Evolutionary conservation across 2,113 vertebrate species (phyloP).

Genomic region (Phycodurus eques): DNA sequence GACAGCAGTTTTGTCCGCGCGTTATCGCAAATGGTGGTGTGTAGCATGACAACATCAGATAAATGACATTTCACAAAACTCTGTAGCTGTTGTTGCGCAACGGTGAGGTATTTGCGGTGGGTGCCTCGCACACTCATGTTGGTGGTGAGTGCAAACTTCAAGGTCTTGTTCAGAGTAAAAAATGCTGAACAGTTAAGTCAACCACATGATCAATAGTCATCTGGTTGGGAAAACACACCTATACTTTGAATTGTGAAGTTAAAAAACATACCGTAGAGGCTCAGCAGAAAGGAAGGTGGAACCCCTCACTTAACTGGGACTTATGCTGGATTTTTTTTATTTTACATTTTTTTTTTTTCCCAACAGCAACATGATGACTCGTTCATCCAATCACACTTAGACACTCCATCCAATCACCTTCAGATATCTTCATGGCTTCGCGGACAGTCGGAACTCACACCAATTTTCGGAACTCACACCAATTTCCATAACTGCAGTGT

Average conservation of each 20-base stretch:
- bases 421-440: background rate
- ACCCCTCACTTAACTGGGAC: background rate
- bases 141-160: slow-evolving; percentile 29
- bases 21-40: background rate
- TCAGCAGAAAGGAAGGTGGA: background rate
- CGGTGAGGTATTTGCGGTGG: slow-evolving; percentile 29
- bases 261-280: background rate
- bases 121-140: slow-evolving; percentile 36
- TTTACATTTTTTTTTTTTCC: background rate
- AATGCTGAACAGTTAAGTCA: slow-evolving; percentile 37
- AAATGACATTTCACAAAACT: slow-evolving; percentile 38
- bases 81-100: slow-evolving; percentile 31
- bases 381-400: background rate
- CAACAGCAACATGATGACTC: slow-evolving; percentile 6
- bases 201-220: slow-evolving; percentile 3
- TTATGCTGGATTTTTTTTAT: background rate
- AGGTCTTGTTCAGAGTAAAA: slow-evolving; percentile 59
- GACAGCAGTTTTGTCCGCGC: background rate
- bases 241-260: background rate
- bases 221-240: slow-evolving; percentile 1
- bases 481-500: too few species aligned
- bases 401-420: background rate
- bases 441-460: too few species aligned
- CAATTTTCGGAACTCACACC: too few species aligned
- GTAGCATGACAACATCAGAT: slow-evolving; percentile 20